These are phyloP conservation scores for Uria lomvia DNA, from an alignment of 2,113 vertebrate genomes.

Conservation along the genomic window DNA sequence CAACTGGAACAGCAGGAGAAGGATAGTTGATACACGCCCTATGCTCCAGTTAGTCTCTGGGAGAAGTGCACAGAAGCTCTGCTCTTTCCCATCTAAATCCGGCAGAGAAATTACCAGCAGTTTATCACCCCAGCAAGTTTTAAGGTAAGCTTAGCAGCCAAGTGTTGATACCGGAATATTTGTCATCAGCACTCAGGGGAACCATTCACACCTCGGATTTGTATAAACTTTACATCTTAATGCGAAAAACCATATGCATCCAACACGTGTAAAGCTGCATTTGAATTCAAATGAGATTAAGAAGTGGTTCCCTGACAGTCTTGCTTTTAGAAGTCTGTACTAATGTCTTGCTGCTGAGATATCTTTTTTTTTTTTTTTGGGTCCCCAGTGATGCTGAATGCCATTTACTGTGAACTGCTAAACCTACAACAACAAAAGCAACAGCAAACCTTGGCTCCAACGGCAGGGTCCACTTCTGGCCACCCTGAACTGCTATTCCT, in stretches of 20 bases:
- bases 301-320: slow-evolving; percentile 28
- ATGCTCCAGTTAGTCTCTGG: background rate
- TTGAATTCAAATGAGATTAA: slow-evolving; percentile 64
- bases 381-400: background rate
- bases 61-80: background rate
- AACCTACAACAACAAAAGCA: slow-evolving; percentile 8
- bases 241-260: slow-evolving; percentile 53
- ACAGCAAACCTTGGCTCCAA: background rate
- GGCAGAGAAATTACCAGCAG: slow-evolving; percentile 43
- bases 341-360: background rate
- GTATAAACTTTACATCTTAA: slow-evolving; percentile 61
- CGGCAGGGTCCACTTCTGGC: background rate
- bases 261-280: slow-evolving; percentile 43
- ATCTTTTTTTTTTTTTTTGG: background rate
- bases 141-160: slow-evolving; percentile 55
- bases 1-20: slow-evolving; percentile 5
- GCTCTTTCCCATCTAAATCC: background rate
- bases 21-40: background rate
- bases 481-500: background rate
- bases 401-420: background rate
- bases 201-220: slow-evolving; percentile 39
- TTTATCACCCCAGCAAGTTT: slow-evolving; percentile 53
- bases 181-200: slow-evolving; percentile 59
- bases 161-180: slow-evolving; percentile 51
- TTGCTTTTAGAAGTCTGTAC: slow-evolving; percentile 14